These are phyloP conservation scores for Neofelis nebulosa DNA, from an alignment of 2,113 vertebrate genomes.

Conservation along the genomic window DNA sequence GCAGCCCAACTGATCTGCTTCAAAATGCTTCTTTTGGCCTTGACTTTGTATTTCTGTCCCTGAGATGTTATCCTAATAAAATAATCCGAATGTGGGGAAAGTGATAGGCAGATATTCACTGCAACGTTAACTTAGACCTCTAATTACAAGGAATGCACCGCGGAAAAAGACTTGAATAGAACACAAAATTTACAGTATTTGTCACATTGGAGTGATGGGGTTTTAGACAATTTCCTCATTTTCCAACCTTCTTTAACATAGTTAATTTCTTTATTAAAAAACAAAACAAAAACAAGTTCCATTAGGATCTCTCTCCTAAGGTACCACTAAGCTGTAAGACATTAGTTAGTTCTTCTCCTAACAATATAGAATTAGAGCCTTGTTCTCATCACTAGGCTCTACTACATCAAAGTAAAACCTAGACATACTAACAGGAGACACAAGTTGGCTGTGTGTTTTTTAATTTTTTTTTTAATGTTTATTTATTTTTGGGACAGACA, in stretches of 20 bases:
- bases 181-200: conserved; percentile 42
- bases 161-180: not conserved
- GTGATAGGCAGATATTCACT: not conserved
- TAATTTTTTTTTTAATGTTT: too few species aligned
- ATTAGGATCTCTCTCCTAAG: not conserved
- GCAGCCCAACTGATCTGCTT: conserved; percentile 15
- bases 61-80: conserved; percentile 51
- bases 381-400: conserved; percentile 22
- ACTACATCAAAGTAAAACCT: conserved; percentile 30
- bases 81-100: not conserved
- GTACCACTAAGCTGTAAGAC: not conserved
- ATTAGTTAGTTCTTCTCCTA: not conserved
- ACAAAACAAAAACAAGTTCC: not conserved
- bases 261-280: not conserved
- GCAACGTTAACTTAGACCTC: not conserved
- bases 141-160: conserved; percentile 6
- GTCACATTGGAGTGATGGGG: not conserved
- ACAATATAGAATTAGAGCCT: not conserved
- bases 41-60: conserved; percentile 53
- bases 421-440: conserved; percentile 34
- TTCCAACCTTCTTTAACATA: not conserved
- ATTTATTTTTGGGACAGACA: too few species aligned
- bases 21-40: conserved; percentile 46
- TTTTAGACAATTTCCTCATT: conserved; percentile 2
- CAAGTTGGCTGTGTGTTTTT: too few species aligned